A percentile compares a stretch with the other conserved stretches of the same genome.
Evolutionary conservation across 2,113 vertebrate genomes (phyloP).

Genomic region (Callionymus lyra): DNA sequence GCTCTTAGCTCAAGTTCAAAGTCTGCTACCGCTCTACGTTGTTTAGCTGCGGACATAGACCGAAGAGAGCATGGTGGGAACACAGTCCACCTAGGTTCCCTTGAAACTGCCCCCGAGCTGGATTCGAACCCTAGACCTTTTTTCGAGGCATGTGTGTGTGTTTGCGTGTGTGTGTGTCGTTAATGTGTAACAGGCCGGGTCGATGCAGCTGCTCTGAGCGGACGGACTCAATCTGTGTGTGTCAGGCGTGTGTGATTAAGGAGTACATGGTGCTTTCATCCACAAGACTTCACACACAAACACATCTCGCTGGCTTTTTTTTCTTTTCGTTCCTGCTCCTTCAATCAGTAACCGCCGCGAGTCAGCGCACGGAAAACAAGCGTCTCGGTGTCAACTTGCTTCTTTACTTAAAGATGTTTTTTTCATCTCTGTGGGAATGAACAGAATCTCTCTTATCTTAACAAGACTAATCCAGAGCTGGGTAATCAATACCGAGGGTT

Average conservation of each 20-base stretch:
- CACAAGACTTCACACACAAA: conserved; percentile 14
- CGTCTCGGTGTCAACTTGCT: too few species aligned
- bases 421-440: conserved; percentile 6
- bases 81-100: too few species aligned
- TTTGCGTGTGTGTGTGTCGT: conserved; percentile 42
- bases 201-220: conserved; percentile 59
- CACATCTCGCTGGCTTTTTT: conserved; percentile 14
- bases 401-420: too few species aligned
- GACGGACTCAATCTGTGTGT: conserved; percentile 69
- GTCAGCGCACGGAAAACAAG: conserved; percentile 25
- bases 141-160: conserved; percentile 3
- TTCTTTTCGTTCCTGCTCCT: conserved; percentile 57
- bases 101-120: too few species aligned
- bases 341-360: conserved; percentile 67
- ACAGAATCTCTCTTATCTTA: conserved; percentile 22
- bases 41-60: too few species aligned
- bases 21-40: too few species aligned
- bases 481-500: conserved; percentile 49
- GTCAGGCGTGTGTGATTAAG: conserved; percentile 71
- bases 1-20: too few species aligned
- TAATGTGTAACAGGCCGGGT: conserved; percentile 68
- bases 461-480: conserved; percentile 17
- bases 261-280: conserved; percentile 63
- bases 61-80: too few species aligned
- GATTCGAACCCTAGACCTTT: too few species aligned